Evolutionary conservation across 2,113 vertebrate genomes (phyloP), one percentile per base, ranked within the genome.

Genomic region (Carlito syrichta): DNA sequence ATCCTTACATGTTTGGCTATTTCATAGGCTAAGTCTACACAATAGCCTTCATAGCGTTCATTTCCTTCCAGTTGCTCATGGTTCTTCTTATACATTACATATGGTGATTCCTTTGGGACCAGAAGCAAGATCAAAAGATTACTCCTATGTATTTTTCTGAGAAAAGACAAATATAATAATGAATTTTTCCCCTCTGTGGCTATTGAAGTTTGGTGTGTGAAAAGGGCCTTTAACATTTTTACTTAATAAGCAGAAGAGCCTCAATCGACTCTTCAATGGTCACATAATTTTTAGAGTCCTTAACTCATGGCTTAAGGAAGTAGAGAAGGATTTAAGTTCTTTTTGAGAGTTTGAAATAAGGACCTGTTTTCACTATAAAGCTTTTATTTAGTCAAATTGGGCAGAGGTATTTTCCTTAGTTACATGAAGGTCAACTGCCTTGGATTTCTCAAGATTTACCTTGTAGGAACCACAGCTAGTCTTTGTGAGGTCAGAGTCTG

Each of bases 81-180:
- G 98, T 99, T 99, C 99, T 99, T 99, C 99, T 99, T 99, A 99
- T 99, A 99, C 99, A 99, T 99, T 98, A 99, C 99, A 98, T 99
- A 99, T 95, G 99, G 99, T 91, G 99, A 99, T 99, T 99, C 99
- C 99, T 99, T 99, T 99, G 99, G 99, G 98, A 98, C 94, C 97
- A 98, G 98, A 98, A 98, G 91, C 96, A 98, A 98, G 89, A 98
- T 97, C 93, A 98, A 98, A 98, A 73, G 88, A 97, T 98, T 97
- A 98, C 97, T 98, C 97, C 98, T 99, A 99, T 98, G 99, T 84
- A 99, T 93, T 98, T 98, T 98, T 98, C 99, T 98, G 99, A 98
- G 97, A 95, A 89, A 97, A 52, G 81, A 87, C 98, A 97, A 96
- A 97, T 50, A 25, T 83, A 85, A 83, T 95, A 96, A 93, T 93